These are phyloP conservation scores for Muntiacus reevesi DNA, from an alignment of 2,113 vertebrate genomes.

Conservation along the genomic window DNA sequence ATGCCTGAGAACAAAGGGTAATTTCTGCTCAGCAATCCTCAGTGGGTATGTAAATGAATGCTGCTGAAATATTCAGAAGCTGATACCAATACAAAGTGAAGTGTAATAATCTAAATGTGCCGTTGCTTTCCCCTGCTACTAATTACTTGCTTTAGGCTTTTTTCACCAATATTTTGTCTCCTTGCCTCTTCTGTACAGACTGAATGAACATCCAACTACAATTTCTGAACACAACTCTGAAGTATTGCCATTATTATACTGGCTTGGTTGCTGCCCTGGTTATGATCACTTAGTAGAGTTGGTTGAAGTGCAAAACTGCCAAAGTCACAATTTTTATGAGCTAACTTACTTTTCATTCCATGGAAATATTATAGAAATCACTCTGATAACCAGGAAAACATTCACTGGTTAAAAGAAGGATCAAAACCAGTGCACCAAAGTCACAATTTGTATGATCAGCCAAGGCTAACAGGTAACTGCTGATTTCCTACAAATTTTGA, in stretches of 20 bases:
- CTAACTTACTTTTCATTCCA: not conserved
- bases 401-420: not conserved
- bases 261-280: not conserved
- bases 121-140: conserved; percentile 63
- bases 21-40: conserved; percentile 80
- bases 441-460: not conserved
- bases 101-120: conserved; percentile 78
- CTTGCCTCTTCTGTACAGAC: conserved; percentile 66
- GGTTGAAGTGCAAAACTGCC: not conserved
- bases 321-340: not conserved
- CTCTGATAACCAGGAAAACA: not conserved
- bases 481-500: not conserved
- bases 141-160: conserved; percentile 82
- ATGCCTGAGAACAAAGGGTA: conserved; percentile 79
- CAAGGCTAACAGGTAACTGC: not conserved
- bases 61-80: conserved; percentile 83
- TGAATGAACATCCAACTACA: conserved; percentile 58
- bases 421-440: not conserved
- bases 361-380: not conserved
- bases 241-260: not conserved
- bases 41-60: conserved; percentile 80
- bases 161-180: conserved; percentile 77
- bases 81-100: conserved; percentile 78
- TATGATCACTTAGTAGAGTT: not conserved
- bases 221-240: not conserved